Evolutionary conservation across 2,888 invertebrate species (phyloP).

Genomic region (Noctua fimbriata): DNA sequence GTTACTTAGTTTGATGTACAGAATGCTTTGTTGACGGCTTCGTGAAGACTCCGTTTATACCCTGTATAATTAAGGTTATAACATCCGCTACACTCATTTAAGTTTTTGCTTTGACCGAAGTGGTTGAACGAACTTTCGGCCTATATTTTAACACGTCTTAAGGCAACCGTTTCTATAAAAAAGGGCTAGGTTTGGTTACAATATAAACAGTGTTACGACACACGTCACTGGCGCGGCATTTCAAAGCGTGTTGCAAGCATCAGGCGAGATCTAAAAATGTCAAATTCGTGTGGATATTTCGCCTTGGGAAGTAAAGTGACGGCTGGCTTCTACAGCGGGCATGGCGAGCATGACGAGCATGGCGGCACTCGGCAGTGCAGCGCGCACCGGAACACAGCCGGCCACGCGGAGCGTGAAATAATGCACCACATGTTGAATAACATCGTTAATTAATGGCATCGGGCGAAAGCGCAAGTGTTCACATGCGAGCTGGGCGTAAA

Average conservation of each 20-base stretch:
- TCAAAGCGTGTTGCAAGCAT: constrained; percentile 82
- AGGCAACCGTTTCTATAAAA: constrained; percentile 66
- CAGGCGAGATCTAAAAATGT: constrained; percentile 84
- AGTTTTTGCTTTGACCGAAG: constrained; percentile 27
- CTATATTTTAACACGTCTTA: constrained; percentile 60
- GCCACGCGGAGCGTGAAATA: constrained; percentile 82
- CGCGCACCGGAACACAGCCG: constrained; percentile 80
- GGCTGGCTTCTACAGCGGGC: constrained; percentile 67
- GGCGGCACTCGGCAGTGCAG: constrained; percentile 60
- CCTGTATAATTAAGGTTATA: not conserved
- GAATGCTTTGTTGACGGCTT: too few relatives aligned
- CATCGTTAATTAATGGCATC: constrained; percentile 84
- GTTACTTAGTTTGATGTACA: too few relatives aligned
- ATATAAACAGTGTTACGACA: constrained; percentile 79
- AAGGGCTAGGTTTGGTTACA: constrained; percentile 75
- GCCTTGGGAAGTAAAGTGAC: constrained; percentile 76
- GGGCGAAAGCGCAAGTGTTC: constrained; percentile 87
- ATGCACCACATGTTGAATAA: constrained; percentile 87
- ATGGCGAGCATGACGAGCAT: constrained; percentile 40
- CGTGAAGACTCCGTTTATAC: too few relatives aligned
- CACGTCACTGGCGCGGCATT: constrained; percentile 78
- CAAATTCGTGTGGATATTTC: constrained; percentile 84
- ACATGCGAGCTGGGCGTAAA: constrained; percentile 81
- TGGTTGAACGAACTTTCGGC: constrained; percentile 53
- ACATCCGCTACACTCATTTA: constrained; percentile 6